Percentiles rank a stretch among this genome's conserved stretches.
phyloP scores from a whole-genome alignment of 2,888 invertebrate species.

The Cynaeus angustus region DNA sequence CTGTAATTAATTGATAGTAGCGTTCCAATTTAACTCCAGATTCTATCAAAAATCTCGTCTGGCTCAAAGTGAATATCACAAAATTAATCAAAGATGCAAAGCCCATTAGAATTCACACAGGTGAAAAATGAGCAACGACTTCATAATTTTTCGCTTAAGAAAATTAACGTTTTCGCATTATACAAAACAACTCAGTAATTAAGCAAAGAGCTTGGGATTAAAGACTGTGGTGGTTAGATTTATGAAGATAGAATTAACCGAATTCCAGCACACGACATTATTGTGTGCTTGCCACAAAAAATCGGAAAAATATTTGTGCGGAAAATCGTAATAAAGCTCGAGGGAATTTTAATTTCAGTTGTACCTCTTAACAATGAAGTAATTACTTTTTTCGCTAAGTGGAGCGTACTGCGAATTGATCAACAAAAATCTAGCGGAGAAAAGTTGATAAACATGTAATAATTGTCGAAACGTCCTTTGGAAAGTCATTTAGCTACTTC shows the following conservation, averaged over 20 bases:
- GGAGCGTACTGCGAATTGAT: too few relatives aligned
- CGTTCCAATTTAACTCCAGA: too few relatives aligned
- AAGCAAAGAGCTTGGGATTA: constrained; percentile 19
- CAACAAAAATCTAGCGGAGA: too few relatives aligned
- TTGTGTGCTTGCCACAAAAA: too few relatives aligned
- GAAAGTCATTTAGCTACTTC: too few relatives aligned
- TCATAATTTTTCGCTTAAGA: constrained; percentile 11
- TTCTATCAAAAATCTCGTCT: too few relatives aligned
- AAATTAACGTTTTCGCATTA: constrained; percentile 26
- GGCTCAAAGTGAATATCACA: neutral
- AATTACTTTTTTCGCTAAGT: too few relatives aligned
- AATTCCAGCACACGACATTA: constrained; percentile 10
- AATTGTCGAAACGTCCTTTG: too few relatives aligned
- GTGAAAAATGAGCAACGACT: constrained; percentile 7
- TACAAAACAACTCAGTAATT: constrained; percentile 21
- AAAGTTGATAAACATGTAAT: too few relatives aligned
- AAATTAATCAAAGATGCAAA: neutral
- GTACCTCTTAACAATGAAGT: neutral
- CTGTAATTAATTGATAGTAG: too few relatives aligned
- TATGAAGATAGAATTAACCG: constrained; percentile 15
- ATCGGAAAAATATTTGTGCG: neutral
- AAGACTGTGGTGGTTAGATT: neutral
- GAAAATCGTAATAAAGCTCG: neutral
- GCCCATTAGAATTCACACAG: neutral
- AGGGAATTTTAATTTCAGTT: neutral